phyloP scores from a whole-genome alignment of 2,113 vertebrate species.

The Saiga tatarica region DNA sequence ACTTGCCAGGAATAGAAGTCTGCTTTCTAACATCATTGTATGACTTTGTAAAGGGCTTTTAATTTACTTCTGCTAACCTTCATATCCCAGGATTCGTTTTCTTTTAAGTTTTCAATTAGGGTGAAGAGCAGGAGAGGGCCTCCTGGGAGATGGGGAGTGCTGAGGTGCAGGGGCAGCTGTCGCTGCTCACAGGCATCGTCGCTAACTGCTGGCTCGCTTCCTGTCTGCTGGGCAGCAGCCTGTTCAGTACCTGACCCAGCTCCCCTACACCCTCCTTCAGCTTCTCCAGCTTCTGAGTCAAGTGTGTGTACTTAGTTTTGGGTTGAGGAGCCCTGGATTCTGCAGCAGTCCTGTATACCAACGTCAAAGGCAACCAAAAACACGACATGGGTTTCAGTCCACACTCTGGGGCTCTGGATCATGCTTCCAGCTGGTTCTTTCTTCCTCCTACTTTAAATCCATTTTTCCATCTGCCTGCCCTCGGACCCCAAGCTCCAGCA shows the following conservation, averaged over 20 bases:
- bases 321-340: background rate
- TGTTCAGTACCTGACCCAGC: no score
- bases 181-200: rapidly evolving
- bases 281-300: background rate
- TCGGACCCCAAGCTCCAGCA: background rate
- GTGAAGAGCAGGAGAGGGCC: background rate
- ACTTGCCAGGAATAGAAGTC: background rate
- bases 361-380: background rate
- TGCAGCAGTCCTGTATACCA: background rate
- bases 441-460: background rate
- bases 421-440: background rate
- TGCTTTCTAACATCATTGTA: background rate
- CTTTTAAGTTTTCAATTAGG: background rate
- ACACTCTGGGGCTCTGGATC: background rate
- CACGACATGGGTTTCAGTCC: background rate
- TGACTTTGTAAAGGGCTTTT: background rate
- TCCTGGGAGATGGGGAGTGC: background rate
- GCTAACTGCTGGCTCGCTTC: background rate
- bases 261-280: background rate
- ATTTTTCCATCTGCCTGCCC: background rate
- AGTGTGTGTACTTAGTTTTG: background rate
- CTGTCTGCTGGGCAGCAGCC: no score
- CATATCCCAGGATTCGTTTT: background rate
- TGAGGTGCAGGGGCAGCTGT: background rate
- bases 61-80: background rate